These are phyloP conservation scores for Saccopteryx leptura DNA, from an alignment of 2,113 vertebrate genomes.

Conservation along the genomic window DNA sequence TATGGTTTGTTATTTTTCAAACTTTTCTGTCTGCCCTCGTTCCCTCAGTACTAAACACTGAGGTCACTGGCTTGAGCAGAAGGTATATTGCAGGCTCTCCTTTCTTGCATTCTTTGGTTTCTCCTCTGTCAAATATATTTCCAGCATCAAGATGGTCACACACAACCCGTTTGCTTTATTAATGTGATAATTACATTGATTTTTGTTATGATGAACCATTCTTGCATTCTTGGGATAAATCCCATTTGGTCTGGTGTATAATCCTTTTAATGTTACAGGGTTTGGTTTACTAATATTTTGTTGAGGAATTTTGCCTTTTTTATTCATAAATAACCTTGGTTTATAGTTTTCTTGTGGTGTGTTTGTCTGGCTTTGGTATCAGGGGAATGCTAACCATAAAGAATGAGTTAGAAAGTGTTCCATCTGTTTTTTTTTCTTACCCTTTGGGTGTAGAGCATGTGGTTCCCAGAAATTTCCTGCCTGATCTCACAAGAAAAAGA, in stretches of 20 bases:
- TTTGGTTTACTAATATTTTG: neutral
- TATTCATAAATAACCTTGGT: neutral
- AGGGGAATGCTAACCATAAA: neutral
- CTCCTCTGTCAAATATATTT: neutral
- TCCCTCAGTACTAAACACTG: no score
- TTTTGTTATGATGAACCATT: neutral
- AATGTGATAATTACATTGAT: neutral
- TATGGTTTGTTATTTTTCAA: no score
- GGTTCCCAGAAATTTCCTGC: neutral
- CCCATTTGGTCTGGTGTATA: neutral
- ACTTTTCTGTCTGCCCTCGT: no score
- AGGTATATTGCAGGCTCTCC: no score
- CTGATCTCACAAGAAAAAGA: neutral
- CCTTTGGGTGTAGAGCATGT: neutral
- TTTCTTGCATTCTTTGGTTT: no score
- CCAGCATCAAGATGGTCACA: neutral
- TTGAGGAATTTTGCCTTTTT: neutral
- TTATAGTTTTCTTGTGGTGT: neutral
- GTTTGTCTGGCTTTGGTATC: constrained; percentile 11
- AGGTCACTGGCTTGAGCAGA: no score
- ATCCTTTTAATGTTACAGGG: neutral
- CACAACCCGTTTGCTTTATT: neutral
- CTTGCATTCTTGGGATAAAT: neutral
- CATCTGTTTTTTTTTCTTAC: neutral
- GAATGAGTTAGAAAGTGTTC: neutral